A percentile compares a stretch with the other conserved stretches of the same genome.
phyloP scores from a whole-genome alignment of 2,113 vertebrate species.

The Paradisaea rubra region DNA sequence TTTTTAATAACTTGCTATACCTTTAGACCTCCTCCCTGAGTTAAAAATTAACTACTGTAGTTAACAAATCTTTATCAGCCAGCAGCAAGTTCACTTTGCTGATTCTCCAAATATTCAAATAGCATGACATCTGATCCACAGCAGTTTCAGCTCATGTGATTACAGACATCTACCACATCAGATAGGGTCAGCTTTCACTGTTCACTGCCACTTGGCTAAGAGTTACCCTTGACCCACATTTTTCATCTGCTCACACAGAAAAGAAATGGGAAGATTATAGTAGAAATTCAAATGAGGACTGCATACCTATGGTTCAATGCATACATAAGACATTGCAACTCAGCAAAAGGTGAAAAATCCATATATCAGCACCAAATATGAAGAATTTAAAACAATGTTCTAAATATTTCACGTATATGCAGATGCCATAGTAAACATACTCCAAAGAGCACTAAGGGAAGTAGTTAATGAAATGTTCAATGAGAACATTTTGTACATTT shows the following conservation, averaged over 20 bases:
- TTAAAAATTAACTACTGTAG: constrained; percentile 29
- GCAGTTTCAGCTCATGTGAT: constrained; percentile 7
- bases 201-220: background rate
- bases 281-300: background rate
- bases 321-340: background rate
- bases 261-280: background rate
- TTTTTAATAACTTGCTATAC: background rate
- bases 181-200: constrained; percentile 26
- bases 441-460: background rate
- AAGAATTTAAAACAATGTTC: background rate
- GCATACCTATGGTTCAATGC: accelerated
- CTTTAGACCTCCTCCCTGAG: background rate
- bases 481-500: constrained; percentile 24
- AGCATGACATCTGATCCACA: constrained; percentile 17
- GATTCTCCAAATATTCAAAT: constrained; percentile 48
- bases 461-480: constrained; percentile 9
- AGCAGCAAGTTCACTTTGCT: constrained; percentile 30
- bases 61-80: constrained; percentile 34
- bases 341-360: background rate
- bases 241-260: background rate
- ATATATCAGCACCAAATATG: background rate
- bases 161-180: constrained; percentile 4
- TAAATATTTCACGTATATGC: background rate
- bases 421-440: background rate
- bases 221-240: constrained; percentile 47